Evolutionary conservation across 1,140 invertebrate genomes (phyloP), one percentile per base, ranked within the genome.

Genomic region (Anoplolepis gracilipes): DNA sequence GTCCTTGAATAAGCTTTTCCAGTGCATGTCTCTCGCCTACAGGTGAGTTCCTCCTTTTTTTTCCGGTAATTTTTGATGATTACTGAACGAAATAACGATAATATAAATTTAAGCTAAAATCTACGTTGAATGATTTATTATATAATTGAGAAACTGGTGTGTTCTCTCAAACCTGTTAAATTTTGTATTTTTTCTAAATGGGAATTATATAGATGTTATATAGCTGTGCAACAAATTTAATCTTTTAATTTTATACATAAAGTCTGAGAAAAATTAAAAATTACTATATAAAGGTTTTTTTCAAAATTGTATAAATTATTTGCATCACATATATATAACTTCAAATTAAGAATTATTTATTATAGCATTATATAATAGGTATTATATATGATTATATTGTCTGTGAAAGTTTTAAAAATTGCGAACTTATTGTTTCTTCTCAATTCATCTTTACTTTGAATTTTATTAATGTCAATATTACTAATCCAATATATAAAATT

Each of bases 21-120:
- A 99, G 94, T 99, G 98, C 95, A 99, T 99, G 98, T 98, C 98
- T 84, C 95, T 99, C 86, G 98, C 98, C 36, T 99, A 99, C 96
- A 99, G 98, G 98, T 99, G 95, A 96, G 95, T 87, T 87, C 85
- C 65, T 85, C 88, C 16, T 89, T 89, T 89, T 89, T 89, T 84
- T 72, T 79, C 22, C 30, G 42, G 53, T 7, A 4, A 42, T 42
- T 42, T 22, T 25, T 30, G 0, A 62, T 22, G 16, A 1, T 13
- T 2, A 5, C 22, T 10, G 8, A 3, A 6, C n/a, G 13, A 39
- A 57, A n/a, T n/a, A 19, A n/a, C 28, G 16, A 42, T 36, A 39
- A 5, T 5, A 2, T 55, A n/a, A 55, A 1, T 55, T 13, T 6
- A 22, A 28, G 11, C 11, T 67, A 11, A 25, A 62, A 1, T 30